Percentiles rank a stretch among this genome's conserved stretches.
phyloP scores from a whole-genome alignment of 2,797 vertebrate genomes.

The Iguana delicatissima region DNA sequence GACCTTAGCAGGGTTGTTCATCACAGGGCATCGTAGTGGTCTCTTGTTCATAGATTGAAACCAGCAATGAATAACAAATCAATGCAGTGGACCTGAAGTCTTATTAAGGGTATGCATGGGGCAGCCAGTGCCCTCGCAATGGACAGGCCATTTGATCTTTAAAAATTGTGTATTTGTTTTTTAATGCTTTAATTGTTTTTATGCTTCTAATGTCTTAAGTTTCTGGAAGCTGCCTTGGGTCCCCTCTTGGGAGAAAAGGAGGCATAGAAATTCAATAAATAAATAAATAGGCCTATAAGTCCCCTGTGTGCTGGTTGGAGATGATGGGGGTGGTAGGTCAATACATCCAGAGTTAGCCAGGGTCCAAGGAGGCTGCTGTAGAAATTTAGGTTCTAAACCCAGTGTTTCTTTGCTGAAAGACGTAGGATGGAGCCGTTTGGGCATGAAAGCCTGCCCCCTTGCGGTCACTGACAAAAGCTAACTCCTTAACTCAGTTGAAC shows the following conservation, averaged over 20 bases:
- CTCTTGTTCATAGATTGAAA: too few relatives aligned
- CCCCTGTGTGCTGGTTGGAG: neutral
- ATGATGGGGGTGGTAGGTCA: neutral
- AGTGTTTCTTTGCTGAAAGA: neutral
- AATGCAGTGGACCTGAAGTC: too few relatives aligned
- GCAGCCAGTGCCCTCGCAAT: neutral
- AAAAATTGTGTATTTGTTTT: too few relatives aligned
- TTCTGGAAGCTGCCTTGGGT: too few relatives aligned
- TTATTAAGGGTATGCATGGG: too few relatives aligned
- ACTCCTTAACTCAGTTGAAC: neutral
- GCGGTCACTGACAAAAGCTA: neutral
- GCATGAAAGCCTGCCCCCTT: neutral
- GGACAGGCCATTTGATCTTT: neutral
- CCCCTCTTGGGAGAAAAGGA: too few relatives aligned
- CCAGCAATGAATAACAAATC: too few relatives aligned
- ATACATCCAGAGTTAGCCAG: neutral
- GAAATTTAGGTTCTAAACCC: neutral
- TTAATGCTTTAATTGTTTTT: too few relatives aligned
- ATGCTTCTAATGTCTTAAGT: too few relatives aligned
- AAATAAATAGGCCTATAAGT: neutral
- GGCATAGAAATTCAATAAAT: too few relatives aligned
- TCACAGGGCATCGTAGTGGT: too few relatives aligned
- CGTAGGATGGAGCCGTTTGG: neutral
- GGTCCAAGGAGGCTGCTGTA: neutral
- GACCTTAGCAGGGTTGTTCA: too few relatives aligned